Evolutionary conservation across 2,888 invertebrate species (phyloP), one percentile per base, ranked within the genome.

Genomic region (Napeogenes inachia): DNA sequence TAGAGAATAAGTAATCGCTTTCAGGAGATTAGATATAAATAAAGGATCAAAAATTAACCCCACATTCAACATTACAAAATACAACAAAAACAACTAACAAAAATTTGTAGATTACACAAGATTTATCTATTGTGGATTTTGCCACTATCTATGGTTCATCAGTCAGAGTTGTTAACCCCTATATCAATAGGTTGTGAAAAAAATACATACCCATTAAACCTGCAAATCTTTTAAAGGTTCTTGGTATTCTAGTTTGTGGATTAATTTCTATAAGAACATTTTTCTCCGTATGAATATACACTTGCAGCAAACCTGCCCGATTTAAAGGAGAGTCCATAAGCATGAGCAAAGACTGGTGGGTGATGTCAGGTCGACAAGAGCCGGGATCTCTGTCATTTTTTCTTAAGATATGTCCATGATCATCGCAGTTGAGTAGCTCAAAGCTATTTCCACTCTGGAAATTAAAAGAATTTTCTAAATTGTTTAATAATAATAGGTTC

Each of bases 341-440:
- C 98, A 99, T 99, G 0, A 99, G 90, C 13, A 99, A 91, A 80
- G 99, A 99, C 84, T 99, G 99, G 84, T 99, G 99, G 0, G 97
- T 94, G 66, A 99, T 99, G 78, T 99, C 99, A 0, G 99, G 99
- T 42, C 99, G 92, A 76, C 97, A 98, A 2, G 95, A 93, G 0
- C 97, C 95, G 0, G 96, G 95, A 74, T 98, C 97, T 64, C 97
- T 92, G 71, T 96, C 95, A 80, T 96, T 95, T 80, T 96, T 98
- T 70, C 95, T 94, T 70, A 98, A 91, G 66, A 98, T 94, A 70
- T 93, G 91, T 33, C 93, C 92, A 84, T 99, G 99, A 78, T 98
- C 98, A 82, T 99, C 99, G 84, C 97, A 97, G 78, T 98, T 98
- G 58, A 99, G 86, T 35, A 99, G 89, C 80, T 98, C 97, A 85